These are phyloP conservation scores for Tipula confusa DNA, from an alignment of 2,888 invertebrate genomes.

Conservation along the genomic window DNA sequence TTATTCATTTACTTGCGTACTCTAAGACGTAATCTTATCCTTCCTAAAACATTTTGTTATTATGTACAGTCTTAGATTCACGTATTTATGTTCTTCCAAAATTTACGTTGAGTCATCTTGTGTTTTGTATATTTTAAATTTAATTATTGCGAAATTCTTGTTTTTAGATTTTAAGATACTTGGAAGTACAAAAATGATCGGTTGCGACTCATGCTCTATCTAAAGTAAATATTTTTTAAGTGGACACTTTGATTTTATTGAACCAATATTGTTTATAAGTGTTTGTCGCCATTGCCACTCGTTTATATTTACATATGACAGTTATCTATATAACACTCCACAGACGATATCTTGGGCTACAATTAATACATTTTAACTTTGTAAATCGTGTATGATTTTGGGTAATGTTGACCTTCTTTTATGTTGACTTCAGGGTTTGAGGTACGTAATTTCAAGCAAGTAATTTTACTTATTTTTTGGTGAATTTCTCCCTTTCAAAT, in stretches of 20 bases:
- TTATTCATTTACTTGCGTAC: background rate
- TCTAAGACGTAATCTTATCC: background rate
- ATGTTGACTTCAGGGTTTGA: too few species aligned
- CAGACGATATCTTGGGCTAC: too few species aligned
- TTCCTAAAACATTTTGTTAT: background rate
- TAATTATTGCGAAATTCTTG: background rate
- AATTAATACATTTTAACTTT: too few species aligned
- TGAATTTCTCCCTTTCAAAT: too few species aligned
- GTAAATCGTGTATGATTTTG: too few species aligned
- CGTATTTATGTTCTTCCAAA: background rate
- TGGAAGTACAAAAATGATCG: background rate
- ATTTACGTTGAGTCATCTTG: background rate
- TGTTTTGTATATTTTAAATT: background rate
- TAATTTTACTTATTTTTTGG: too few species aligned
- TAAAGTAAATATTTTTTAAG: background rate
- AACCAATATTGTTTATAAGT: too few species aligned
- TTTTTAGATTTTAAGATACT: background rate
- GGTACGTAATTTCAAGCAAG: too few species aligned
- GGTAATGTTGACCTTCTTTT: too few species aligned
- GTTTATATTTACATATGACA: too few species aligned
- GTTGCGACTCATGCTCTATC: background rate
- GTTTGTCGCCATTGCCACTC: too few species aligned
- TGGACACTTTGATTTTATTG: background rate
- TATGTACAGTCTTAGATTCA: background rate
- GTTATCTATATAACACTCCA: too few species aligned